These are phyloP conservation scores for Vollenhovia emeryi DNA, from an alignment of 1,140 invertebrate genomes.

Conservation along the genomic window DNA sequence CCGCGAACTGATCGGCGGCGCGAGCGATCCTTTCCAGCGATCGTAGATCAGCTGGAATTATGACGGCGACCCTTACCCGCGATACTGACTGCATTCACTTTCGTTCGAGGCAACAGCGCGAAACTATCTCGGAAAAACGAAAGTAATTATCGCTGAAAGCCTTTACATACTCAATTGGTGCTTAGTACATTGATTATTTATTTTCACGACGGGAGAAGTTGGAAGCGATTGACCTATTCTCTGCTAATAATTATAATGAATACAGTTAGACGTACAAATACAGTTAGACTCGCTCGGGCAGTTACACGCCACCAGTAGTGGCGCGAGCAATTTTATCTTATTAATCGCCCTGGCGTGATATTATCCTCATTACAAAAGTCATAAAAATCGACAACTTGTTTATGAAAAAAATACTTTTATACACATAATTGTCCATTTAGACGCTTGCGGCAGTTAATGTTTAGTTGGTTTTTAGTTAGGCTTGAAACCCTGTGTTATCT, in stretches of 20 bases:
- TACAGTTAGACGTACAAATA: background rate
- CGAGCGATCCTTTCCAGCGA: constrained; percentile 66
- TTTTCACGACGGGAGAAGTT: constrained; percentile 12
- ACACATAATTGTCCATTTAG: background rate
- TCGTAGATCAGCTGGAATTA: constrained; percentile 67
- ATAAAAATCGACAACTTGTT: background rate
- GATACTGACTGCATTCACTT: constrained; percentile 59
- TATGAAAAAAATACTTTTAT: background rate
- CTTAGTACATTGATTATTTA: background rate
- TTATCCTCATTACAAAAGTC: background rate
- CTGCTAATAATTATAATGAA: constrained; percentile 20
- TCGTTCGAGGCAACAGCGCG: constrained; percentile 52
- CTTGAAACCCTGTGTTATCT: background rate
- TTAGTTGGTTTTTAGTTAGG: background rate
- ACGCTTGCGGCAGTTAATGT: background rate
- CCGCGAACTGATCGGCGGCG: constrained; percentile 56
- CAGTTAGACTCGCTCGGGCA: background rate
- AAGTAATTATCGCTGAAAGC: constrained; percentile 58
- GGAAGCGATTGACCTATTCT: background rate
- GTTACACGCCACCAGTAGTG: background rate
- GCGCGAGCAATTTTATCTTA: background rate
- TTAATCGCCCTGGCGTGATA: background rate
- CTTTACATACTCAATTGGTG: background rate
- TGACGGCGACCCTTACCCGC: constrained; percentile 62
- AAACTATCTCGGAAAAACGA: constrained; percentile 56